Evolutionary conservation across 2,113 vertebrate species (phyloP).

Genomic region (Muntiacus muntjak): DNA sequence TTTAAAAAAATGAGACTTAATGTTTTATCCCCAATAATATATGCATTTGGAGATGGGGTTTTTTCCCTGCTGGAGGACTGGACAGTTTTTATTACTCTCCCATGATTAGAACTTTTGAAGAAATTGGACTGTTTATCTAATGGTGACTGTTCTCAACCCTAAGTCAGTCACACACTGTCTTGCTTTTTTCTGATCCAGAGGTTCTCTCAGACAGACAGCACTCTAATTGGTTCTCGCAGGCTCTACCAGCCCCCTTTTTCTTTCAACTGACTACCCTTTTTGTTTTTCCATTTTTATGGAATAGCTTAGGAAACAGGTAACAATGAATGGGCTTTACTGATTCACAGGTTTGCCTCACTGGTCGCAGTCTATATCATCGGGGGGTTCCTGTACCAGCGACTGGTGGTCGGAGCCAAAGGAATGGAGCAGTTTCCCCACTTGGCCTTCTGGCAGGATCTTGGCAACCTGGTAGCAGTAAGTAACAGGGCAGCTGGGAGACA

Average conservation of each 20-base stretch:
- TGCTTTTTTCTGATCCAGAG: not conserved
- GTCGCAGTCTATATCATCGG: constrained; percentile 90
- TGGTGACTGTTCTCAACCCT: not conserved
- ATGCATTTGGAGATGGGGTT: not conserved
- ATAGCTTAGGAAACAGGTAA: not conserved
- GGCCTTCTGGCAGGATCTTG: constrained; percentile 94
- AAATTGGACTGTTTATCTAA: not conserved
- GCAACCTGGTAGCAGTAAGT: constrained; percentile 94
- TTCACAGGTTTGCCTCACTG: constrained; percentile 83
- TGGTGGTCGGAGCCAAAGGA: constrained; percentile 95
- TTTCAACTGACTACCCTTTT: not conserved
- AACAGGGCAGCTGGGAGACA: not conserved
- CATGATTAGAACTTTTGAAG: not conserved
- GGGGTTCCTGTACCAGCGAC: constrained; percentile 94
- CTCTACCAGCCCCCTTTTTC: not conserved
- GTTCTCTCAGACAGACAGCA: not conserved
- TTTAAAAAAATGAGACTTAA: not conserved
- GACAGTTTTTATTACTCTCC: constrained; percentile 8
- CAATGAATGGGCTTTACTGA: not conserved
- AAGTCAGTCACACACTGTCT: not conserved
- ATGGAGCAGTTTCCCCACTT: constrained; percentile 96
- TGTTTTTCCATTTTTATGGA: not conserved
- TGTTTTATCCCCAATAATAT: not conserved
- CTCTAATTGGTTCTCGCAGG: not conserved
- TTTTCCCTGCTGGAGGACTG: not conserved